Base-by-base conservation (phyloP, 2,888 invertebrate species). In the Oegoconia quadripuncta region DNA sequence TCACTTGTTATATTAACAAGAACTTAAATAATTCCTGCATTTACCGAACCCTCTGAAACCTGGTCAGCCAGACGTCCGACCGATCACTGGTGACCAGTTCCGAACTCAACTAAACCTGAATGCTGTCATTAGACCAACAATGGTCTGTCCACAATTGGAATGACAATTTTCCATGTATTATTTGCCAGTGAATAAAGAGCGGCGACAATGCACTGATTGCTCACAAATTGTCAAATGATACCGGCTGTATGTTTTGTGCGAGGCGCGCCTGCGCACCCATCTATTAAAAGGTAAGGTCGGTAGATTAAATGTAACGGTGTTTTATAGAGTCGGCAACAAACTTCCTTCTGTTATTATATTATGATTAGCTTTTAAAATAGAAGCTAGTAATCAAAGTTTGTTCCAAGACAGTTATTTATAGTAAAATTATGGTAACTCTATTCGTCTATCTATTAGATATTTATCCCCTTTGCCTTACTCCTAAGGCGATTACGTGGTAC, bases 171-270 rank as follows among this genome's bases (percentile, higher is more conserved):
- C 81, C 81, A 70, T 76, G 84, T 84, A 86, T 87, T 86, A 87
- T 87, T 82, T 77, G 82, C 73, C 65, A 72, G 67, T 81, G 87
- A 87, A 87, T 87, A 87, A 86, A 84, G 84, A 72, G 79, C 84
- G 87, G 83, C 75, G 87, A 87, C 87, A 87, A 87, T 77, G 80
- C 79, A 74, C 67, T 82, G 87, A 87, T 86, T 87, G 87, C 86
- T 87, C 83, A 71, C 87, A 82, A 87, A 87, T 87, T 87, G 87
- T 87, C 84, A 78, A 80, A 87, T 86, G 87, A 86, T 84, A 84
- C 84, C 77, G 66, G n/a, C 64, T 68, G 73, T 79, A 75, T 80
- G 83, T 81, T 83, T 82, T 82, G 80, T 82, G 58, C 64, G 68
- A 54, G 80, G 71, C 77, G 81, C 80, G 78, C 80, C 86, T 64